Base-by-base conservation (phyloP, 2,888 invertebrate species). In the Dyspetes luteomarginatus region DNA sequence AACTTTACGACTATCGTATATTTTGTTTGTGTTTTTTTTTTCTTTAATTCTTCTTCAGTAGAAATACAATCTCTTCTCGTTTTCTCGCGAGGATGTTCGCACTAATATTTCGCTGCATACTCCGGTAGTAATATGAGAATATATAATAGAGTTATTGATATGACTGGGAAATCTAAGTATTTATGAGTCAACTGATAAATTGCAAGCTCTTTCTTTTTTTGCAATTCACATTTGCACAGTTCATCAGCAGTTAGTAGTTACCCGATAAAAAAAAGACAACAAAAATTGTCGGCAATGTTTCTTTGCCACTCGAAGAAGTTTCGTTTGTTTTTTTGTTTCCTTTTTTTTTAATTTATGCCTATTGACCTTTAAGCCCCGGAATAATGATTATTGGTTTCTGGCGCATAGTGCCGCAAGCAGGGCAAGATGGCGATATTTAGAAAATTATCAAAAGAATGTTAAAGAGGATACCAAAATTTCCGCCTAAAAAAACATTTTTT, bases 121-220 rank as follows among this genome's bases (percentile, higher is more conserved):
- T 71, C 45, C 52, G 30, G 64, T 45, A 41, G 26, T 55, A 65
- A 65, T 19, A 55, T 64, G 62, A 72, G 43, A 76, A 50, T 62
- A 55, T 56, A 50, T 50, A 22, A 72, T 81, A 73, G 65, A 68
- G 62, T 77, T 73, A 77, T 77, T 81, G 81, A 81, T 81, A 81
- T 81, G 81, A 81, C 77, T 81, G 68, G 45, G 76, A 72, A 56
- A 72, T 56, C 72, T 81, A 75, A 67, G 58, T 60, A 45, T 67
- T 17, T 65, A 77, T 45, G 45, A 45, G 52, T 55, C 36, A 50
- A 22, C 19, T 43, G 24, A 12, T 4, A 60, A 60, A 12, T 52
- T 69, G 41, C 60, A 73, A 81, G 65, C 65, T 19, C 41, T 52
- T 15, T 48, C 65, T 19, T 43, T 52, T 15, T 48, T 72, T 72